phyloP scores from a whole-genome alignment of 2,797 vertebrate species.

The Gouania willdenowi region DNA sequence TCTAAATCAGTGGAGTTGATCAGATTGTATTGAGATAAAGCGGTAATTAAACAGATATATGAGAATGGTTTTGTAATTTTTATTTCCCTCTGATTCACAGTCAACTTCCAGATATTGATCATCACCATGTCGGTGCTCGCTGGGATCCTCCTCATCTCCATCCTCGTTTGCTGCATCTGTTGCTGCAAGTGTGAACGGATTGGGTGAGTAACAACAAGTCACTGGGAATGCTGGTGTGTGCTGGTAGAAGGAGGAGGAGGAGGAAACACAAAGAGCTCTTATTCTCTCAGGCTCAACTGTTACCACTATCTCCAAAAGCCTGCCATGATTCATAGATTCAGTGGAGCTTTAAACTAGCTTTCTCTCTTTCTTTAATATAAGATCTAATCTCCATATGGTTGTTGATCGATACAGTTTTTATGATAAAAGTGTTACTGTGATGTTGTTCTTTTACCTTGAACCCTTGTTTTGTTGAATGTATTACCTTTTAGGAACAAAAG shows the following conservation, averaged over 20 bases:
- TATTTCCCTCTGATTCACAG: conserved; percentile 50
- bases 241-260: conserved; percentile 13
- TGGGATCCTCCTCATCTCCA: conserved; percentile 71
- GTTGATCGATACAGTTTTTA: too few species aligned
- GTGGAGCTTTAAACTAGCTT: conserved; percentile 18
- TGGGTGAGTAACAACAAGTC: conserved; percentile 70
- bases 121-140: conserved; percentile 84
- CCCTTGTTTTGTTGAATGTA: too few species aligned
- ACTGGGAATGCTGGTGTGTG: conserved; percentile 16
- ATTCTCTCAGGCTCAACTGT: conserved; percentile 50
- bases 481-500: conserved; percentile 72
- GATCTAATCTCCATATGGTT: not conserved
- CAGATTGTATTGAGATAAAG: too few species aligned
- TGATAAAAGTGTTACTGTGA: too few species aligned
- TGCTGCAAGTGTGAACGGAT: conserved; percentile 80
- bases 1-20: too few species aligned
- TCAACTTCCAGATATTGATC: conserved; percentile 91
- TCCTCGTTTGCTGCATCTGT: conserved; percentile 82
- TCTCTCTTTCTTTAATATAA: not conserved
- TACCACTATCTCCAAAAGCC: conserved; percentile 57
- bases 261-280: conserved; percentile 53
- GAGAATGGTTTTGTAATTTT: too few species aligned
- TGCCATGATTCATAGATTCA: conserved; percentile 31
- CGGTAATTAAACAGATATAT: too few species aligned
- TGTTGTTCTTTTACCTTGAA: too few species aligned